Conservation (phyloP, 2,888 invertebrate species). For the Eucera pruinosa region DNA sequence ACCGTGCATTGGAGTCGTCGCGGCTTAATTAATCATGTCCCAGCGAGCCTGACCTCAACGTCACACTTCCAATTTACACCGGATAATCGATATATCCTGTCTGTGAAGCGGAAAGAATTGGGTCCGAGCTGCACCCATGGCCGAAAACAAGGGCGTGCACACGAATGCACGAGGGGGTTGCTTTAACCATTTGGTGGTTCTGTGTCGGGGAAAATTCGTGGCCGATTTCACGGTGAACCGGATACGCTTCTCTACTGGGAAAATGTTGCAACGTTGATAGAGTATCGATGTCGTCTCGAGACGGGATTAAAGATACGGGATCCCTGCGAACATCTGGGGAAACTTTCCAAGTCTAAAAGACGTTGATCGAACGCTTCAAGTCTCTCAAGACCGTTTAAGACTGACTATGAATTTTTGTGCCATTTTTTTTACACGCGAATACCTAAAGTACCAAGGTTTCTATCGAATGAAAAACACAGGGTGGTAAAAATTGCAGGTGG, state of each 20-base stretch:
- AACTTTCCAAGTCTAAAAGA: constrained; percentile 2
- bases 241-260: too few relatives aligned
- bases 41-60: constrained; percentile 6
- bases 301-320: background rate
- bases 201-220: constrained; percentile 7
- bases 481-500: too few relatives aligned
- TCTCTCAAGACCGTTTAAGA: too few relatives aligned
- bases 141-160: constrained; percentile 28
- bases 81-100: constrained; percentile 54
- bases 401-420: too few relatives aligned
- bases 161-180: constrained; percentile 5
- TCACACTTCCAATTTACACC: constrained; percentile 12
- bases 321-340: background rate
- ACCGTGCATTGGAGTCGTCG: background rate
- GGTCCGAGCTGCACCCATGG: constrained; percentile 19
- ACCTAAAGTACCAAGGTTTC: too few relatives aligned
- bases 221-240: constrained; percentile 20
- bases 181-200: constrained; percentile 17
- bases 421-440: too few relatives aligned
- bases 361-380: background rate
- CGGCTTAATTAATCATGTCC: constrained; percentile 35
- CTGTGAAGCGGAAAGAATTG: constrained; percentile 52
- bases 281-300: background rate
- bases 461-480: too few relatives aligned
- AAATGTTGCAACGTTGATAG: constrained; percentile 9